These are phyloP conservation scores for Neoseiulus cucumeris DNA, from an alignment of 1,140 invertebrate species.

Conservation along the genomic window DNA sequence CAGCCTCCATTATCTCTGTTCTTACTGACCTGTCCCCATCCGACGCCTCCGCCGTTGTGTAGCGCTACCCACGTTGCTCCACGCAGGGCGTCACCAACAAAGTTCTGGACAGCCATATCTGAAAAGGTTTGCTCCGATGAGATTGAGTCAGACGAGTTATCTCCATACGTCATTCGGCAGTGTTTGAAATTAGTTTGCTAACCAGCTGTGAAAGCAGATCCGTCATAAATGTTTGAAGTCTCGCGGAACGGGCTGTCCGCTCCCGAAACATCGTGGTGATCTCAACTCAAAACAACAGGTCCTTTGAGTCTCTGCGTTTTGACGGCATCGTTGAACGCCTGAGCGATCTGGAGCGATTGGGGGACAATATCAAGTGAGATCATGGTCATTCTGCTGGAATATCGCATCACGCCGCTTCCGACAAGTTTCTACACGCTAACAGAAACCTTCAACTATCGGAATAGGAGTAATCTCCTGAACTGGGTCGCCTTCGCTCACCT, in stretches of 20 bases:
- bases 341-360: slow-evolving; percentile 28
- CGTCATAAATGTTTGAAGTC: slow-evolving; percentile 45
- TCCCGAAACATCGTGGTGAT: slow-evolving; percentile 49
- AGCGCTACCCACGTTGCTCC: slow-evolving; percentile 48
- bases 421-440: no score
- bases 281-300: slow-evolving; percentile 40
- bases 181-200: slow-evolving; percentile 1
- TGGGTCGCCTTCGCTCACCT: no score
- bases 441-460: no score
- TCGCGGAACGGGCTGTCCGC: slow-evolving; percentile 46
- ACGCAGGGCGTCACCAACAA: slow-evolving; percentile 41
- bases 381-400: no score
- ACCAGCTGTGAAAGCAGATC: slow-evolving; percentile 42
- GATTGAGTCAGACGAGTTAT: slow-evolving; percentile 11
- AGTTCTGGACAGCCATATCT: slow-evolving; percentile 49
- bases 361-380: no score
- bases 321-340: slow-evolving; percentile 41
- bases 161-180: background rate
- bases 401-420: no score
- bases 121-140: background rate
- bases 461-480: no score
- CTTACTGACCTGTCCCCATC: slow-evolving; percentile 32
- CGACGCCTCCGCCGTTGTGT: slow-evolving; percentile 47
- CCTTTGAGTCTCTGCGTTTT: slow-evolving; percentile 30
- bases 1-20: background rate